Evolutionary conservation across 2,113 vertebrate species (phyloP).

Genomic region (Xenopus tropicalis): DNA sequence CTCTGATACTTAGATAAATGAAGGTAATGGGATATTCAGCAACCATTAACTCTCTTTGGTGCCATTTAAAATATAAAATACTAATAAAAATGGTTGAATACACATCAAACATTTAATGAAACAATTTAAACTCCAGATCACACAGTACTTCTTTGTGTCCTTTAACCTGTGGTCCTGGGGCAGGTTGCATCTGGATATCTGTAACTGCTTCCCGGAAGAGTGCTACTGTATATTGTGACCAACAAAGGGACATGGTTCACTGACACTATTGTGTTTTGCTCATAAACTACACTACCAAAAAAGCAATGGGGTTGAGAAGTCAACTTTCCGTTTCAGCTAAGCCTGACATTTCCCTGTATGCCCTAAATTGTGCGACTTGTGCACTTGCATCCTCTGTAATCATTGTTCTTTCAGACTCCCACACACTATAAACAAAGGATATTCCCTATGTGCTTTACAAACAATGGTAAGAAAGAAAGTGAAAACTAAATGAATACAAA

Average conservation of each 20-base stretch:
- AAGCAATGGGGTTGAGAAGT: background rate
- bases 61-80: no score
- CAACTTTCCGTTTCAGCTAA: constrained; percentile 1
- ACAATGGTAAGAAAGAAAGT: constrained; percentile 14
- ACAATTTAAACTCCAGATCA: no score
- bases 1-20: no score
- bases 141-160: background rate
- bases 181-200: constrained; percentile 3
- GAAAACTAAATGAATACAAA: constrained; percentile 9
- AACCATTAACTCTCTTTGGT: no score
- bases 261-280: background rate
- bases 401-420: constrained; percentile 2
- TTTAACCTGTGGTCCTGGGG: background rate
- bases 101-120: no score
- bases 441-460: background rate
- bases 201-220: background rate
- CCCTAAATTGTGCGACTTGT: background rate
- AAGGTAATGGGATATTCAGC: no score
- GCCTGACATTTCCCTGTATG: background rate
- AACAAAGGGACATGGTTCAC: background rate
- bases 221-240: background rate
- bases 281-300: no score
- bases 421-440: constrained; percentile 12
- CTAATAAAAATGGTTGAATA: no score
- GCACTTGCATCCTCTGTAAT: constrained; percentile 8